Evolutionary conservation across 2,113 vertebrate genomes (phyloP).

Genomic region (Rynchops niger): DNA sequence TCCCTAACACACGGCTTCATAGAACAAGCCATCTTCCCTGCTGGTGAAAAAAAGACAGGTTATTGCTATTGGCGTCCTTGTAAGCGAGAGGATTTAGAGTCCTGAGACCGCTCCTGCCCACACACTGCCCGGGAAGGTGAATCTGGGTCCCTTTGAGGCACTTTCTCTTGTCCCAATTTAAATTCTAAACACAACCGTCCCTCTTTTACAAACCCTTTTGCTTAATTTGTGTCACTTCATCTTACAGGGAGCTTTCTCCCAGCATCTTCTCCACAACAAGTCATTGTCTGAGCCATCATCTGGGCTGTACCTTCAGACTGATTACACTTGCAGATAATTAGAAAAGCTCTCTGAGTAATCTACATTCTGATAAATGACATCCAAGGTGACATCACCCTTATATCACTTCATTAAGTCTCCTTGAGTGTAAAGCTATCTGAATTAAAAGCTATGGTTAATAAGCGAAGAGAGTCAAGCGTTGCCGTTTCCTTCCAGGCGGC

Average conservation of each 20-base stretch:
- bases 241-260: background rate
- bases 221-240: background rate
- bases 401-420: constrained; percentile 42
- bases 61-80: background rate
- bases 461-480: background rate
- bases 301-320: background rate
- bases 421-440: background rate
- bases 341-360: background rate
- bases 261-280: background rate
- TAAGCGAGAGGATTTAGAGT: too few relatives aligned
- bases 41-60: background rate
- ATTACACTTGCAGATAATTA: constrained; percentile 18
- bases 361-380: constrained; percentile 23
- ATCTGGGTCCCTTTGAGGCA: background rate
- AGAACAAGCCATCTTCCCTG: background rate
- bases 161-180: background rate
- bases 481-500: background rate
- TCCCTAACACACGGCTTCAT: background rate
- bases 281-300: background rate
- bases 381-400: constrained; percentile 18
- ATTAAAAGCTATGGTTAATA: background rate
- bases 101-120: background rate
- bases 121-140: background rate
- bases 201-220: background rate
- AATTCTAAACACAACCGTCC: background rate